Evolutionary conservation across 2,888 invertebrate genomes (phyloP).

Genomic region (Blera fallax): DNA sequence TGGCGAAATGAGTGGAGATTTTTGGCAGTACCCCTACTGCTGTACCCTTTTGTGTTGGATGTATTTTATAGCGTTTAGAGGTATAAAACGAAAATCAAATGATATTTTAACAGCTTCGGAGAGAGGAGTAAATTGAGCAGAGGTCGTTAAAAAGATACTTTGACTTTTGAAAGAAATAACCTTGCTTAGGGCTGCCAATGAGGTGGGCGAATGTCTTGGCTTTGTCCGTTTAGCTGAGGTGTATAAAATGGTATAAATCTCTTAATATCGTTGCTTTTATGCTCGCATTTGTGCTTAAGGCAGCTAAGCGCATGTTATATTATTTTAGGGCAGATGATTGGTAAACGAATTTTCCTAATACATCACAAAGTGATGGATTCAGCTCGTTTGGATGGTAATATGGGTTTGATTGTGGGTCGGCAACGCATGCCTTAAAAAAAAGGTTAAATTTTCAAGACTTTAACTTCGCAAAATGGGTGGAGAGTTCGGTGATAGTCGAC

Average conservation of each 20-base stretch:
- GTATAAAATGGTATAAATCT: neutral
- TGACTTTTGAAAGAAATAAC: neutral
- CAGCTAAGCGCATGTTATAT: neutral
- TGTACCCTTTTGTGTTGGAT: neutral
- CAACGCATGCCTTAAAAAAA: too few species aligned
- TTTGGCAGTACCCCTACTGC: neutral
- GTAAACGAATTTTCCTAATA: neutral
- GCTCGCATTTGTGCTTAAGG: neutral
- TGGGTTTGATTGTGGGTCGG: too few species aligned
- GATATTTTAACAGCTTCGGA: conserved; percentile 24
- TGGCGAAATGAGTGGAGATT: neutral
- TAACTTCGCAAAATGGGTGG: too few species aligned
- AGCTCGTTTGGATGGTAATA: too few species aligned
- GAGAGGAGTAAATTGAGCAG: neutral
- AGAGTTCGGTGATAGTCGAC: too few species aligned
- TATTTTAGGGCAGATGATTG: neutral
- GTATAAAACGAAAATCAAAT: conserved; percentile 34
- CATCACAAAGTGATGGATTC: too few species aligned
- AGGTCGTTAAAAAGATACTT: conserved; percentile 31
- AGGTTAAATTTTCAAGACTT: too few species aligned
- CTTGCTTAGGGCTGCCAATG: neutral
- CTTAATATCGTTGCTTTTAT: neutral
- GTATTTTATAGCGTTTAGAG: conserved; percentile 19
- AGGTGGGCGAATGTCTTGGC: neutral
- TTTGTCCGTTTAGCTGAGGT: neutral